phyloP scores from a whole-genome alignment of 2,797 vertebrate species.

The Australoheros facetus region DNA sequence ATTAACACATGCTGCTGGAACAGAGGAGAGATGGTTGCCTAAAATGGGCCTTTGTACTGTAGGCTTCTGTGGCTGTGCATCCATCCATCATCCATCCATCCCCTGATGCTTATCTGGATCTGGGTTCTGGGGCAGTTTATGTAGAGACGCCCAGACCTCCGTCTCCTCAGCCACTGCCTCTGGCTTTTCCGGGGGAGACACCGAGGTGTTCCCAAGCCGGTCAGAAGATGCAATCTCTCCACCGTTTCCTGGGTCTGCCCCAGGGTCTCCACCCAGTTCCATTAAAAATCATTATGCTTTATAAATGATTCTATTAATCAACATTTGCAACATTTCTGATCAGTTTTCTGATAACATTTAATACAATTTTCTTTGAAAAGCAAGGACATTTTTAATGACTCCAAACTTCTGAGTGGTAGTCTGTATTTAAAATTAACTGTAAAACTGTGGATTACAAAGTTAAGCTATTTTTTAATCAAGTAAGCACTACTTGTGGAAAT shows the following conservation, averaged over 20 bases:
- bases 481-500: background rate
- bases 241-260: background rate
- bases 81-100: background rate
- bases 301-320: no score
- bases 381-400: background rate
- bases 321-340: background rate
- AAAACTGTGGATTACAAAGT: background rate
- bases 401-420: background rate
- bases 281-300: no score
- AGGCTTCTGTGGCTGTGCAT: background rate
- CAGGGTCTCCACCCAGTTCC: background rate
- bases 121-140: background rate
- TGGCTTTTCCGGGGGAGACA: background rate
- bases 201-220: accelerated
- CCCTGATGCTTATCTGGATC: background rate
- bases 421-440: background rate
- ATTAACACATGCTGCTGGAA: accelerated
- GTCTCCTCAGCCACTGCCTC: background rate
- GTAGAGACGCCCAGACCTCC: accelerated
- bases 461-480: background rate
- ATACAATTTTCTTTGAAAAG: background rate
- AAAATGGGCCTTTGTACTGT: no score
- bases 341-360: background rate
- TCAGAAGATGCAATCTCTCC: background rate
- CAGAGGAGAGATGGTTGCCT: background rate